Evolutionary conservation across 1,140 invertebrate species (phyloP), one percentile per base, ranked within the genome.

Genomic region (Ectropis grisescens): DNA sequence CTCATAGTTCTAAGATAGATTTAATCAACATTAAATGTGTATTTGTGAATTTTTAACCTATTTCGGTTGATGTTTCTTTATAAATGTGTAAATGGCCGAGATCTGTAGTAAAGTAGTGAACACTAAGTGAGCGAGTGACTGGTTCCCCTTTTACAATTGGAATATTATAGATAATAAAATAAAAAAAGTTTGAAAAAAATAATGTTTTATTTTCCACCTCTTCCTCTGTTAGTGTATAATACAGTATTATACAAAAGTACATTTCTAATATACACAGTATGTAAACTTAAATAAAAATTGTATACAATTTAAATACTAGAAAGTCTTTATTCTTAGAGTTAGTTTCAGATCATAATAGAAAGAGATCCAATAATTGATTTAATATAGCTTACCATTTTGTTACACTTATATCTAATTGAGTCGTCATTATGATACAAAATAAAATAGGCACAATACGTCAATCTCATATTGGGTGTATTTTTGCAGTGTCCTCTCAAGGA

Each of bases 21-120:
- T 56, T 80, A 70, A 72, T 69, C 62, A 71, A 75, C 69, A 76
- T 80, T 75, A 72, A 76, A 76, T 76, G 75, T 80, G 75, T 80
- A 80, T 66, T 76, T 80, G 75, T 80, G 75, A 80, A 75, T 76
- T 75, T 48, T 70, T 66, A 70, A 74, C 66, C 58, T 66, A 66
- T 69, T 71, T 80, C 55, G 68, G 70, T 80, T 75, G 65, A 75
- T 54, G 64, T 79, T 80, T 72, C 61, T 74, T 76, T 76, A 58
- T 68, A 64, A 59, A 64, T 44, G 70, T 76, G 75, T 75, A 76
- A 70, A 80, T 80, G 75, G 64, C 55, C 62, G 64, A 72, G 69
- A 70, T 65, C 59, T 58, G 68, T 79, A 79, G 74, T 46, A 47
- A 52, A 33, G 70, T 76, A 75, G 69, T 68, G 67, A n/a, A 65